Evolutionary conservation across 2,113 vertebrate genomes (phyloP), one percentile per base, ranked within the genome.

Genomic region (Sarotherodon lohbergeri): DNA sequence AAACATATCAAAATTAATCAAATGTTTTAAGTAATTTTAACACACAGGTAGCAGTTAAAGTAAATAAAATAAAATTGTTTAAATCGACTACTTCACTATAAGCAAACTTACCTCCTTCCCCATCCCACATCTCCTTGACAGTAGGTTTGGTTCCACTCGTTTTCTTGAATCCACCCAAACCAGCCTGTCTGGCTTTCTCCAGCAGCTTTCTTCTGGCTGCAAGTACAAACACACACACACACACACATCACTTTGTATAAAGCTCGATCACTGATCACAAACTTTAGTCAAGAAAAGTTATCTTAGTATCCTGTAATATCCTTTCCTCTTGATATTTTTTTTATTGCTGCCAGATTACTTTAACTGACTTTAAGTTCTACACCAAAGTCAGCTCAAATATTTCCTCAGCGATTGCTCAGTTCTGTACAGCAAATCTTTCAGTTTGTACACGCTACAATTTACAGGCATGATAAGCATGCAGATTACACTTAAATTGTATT

Each of bases 61-160:
- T 22, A n/a, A 14, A 48, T 34, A 2, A 50, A 76, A 43, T 9
- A 9, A 71, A 52, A 32, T 16, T 4, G 27, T 16, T 68, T 48
- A 48, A 63, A 48, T 4, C 2, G 3, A 80, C 12, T 55, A 3
- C 46, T 73, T 36, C 2, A 14, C 39, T 80, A 32, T 24, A 22
- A 10, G 22, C 39, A 14, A 79, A 79, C 94, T 93, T 90, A 98
- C 98, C 97, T 95, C 98, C 97, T 80, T 96, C 96, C 66, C 97
- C 97, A 95, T 98, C 97, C 96, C 94, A 97, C 98, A 99, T 99
- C 89, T 97, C 97, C 93, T 95, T 95, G 89, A 92, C 84, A 92
- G 87, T 83, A 36, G 94, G 88, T 91, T 96, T 95, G 85, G 95
- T 89, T 93, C 92, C 90, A 84, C 93, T 90, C 63, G 96, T 95